Conservation (phyloP, 2,888 invertebrate genomes). For the Glomeris marginata region DNA sequence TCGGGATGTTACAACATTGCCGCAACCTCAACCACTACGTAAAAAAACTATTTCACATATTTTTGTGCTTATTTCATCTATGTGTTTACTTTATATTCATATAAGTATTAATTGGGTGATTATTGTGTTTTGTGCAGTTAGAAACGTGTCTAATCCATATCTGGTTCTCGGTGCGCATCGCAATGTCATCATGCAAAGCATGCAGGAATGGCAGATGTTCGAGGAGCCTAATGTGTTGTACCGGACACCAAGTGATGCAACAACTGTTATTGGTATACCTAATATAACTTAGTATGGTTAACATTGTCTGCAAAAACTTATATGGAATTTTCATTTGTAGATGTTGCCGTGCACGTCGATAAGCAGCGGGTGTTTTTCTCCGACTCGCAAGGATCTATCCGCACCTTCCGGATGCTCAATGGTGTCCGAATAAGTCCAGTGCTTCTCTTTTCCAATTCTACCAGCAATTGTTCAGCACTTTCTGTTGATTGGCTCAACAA, state of each 20-base stretch:
- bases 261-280: constrained; percentile 9
- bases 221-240: constrained; percentile 9
- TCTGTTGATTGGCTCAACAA: constrained; percentile 82
- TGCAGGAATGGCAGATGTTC: constrained; percentile 5
- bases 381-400: constrained; percentile 51
- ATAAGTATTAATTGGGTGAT: too few species aligned
- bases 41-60: too few species aligned
- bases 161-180: constrained; percentile 54
- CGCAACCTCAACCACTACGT: constrained; percentile 36
- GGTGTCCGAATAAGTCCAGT: constrained; percentile 10
- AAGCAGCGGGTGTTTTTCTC: constrained; percentile 58
- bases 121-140: constrained; percentile 7
- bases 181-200: constrained; percentile 24
- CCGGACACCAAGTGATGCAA: constrained; percentile 4
- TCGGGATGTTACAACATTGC: constrained; percentile 49
- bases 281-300: background rate
- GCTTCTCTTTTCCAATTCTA: constrained; percentile 14
- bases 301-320: background rate
- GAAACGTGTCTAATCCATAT: constrained; percentile 37
- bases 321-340: constrained; percentile 29
- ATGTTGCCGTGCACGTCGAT: constrained; percentile 57
- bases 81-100: too few species aligned
- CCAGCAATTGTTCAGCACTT: constrained; percentile 25
- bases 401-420: constrained; percentile 27
- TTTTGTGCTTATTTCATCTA: too few species aligned